Evolutionary conservation across 2,888 invertebrate genomes (phyloP).

Genomic region (Drosophila merina): DNA sequence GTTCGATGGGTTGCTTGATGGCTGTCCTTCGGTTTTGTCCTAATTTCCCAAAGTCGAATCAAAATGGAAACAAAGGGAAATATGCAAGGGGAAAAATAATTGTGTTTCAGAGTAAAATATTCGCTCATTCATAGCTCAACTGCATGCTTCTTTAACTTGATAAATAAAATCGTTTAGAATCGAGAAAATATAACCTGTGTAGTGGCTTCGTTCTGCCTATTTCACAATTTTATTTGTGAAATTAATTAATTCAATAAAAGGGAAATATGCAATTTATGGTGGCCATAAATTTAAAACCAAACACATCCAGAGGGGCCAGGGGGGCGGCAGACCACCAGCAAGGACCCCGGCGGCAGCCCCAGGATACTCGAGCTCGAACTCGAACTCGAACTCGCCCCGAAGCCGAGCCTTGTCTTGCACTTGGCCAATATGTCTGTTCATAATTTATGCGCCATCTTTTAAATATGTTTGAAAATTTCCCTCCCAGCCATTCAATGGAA

Average conservation of each 20-base stretch:
- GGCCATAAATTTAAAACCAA: conserved; percentile 57
- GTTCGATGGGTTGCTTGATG: conserved; percentile 18
- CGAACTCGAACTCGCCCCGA: conserved; percentile 22
- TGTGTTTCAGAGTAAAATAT: too few species aligned
- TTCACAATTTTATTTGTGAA: conserved; percentile 59
- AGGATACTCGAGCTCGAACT: conserved; percentile 14
- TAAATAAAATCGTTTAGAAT: too few species aligned
- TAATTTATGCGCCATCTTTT: conserved; percentile 67
- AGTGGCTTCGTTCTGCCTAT: conserved; percentile 2
- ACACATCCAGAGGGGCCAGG: conserved; percentile 6
- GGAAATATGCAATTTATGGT: conserved; percentile 66
- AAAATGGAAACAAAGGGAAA: background rate
- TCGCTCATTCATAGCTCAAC: too few species aligned
- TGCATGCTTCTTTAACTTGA: too few species aligned
- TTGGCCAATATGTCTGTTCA: conserved; percentile 54
- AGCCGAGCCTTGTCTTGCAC: conserved; percentile 39
- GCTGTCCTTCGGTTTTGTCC: conserved; percentile 18
- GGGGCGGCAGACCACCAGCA: background rate
- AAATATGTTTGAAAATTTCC: conserved; percentile 48
- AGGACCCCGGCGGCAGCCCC: background rate
- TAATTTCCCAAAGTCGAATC: conserved; percentile 9
- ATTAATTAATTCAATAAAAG: conserved; percentile 72
- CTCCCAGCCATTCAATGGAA: conserved; percentile 21
- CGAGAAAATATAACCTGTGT: too few species aligned
- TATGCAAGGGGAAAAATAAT: too few species aligned